Percentiles rank a stretch among this genome's conserved stretches.
These are phyloP conservation scores for Paramisgurnus dabryanus DNA, from an alignment of 2,113 vertebrate species.

Conservation along the genomic window DNA sequence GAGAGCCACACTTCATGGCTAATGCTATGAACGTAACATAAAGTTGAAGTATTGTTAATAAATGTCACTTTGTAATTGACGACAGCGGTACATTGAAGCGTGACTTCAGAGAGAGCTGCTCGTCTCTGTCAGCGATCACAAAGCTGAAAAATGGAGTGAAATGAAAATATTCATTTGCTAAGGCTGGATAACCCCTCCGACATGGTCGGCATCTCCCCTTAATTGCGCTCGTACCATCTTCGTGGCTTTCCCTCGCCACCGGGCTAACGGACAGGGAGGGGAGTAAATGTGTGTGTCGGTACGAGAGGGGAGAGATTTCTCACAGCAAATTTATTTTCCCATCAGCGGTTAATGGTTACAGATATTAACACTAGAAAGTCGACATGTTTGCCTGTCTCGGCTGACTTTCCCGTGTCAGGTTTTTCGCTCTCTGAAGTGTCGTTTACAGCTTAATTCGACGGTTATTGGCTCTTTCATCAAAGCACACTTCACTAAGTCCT, in stretches of 20 bases:
- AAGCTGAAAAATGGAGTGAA: conserved; percentile 14
- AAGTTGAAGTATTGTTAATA: conserved; percentile 17
- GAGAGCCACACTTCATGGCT: not conserved
- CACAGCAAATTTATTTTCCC: conserved; percentile 29
- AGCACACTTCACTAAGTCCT: conserved; percentile 31
- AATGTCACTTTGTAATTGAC: conserved; percentile 34
- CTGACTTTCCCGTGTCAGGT: conserved; percentile 1
- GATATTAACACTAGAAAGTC: conserved; percentile 18
- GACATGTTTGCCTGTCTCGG: conserved; percentile 4
- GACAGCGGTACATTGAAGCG: conserved; percentile 14
- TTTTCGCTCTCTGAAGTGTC: conserved; percentile 36
- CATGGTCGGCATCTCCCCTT: conserved; percentile 32
- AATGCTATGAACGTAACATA: not conserved
- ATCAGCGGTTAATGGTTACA: conserved; percentile 44
- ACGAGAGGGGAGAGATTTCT: conserved; percentile 14
- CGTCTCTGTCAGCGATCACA: conserved; percentile 1
- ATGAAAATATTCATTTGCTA: conserved; percentile 43
- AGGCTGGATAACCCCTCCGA: conserved; percentile 14
- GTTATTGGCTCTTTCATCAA: conserved; percentile 44
- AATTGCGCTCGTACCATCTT: conserved; percentile 41
- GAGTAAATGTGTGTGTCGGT: not conserved
- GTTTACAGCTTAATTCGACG: conserved; percentile 48
- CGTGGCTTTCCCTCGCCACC: not conserved
- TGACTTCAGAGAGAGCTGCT: conserved; percentile 1
- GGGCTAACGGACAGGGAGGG: not conserved